A percentile compares a stretch with the other conserved stretches of the same genome.
Conservation (phyloP, 2,888 invertebrate genomes). For the Pachydiplax longipennis region DNA sequence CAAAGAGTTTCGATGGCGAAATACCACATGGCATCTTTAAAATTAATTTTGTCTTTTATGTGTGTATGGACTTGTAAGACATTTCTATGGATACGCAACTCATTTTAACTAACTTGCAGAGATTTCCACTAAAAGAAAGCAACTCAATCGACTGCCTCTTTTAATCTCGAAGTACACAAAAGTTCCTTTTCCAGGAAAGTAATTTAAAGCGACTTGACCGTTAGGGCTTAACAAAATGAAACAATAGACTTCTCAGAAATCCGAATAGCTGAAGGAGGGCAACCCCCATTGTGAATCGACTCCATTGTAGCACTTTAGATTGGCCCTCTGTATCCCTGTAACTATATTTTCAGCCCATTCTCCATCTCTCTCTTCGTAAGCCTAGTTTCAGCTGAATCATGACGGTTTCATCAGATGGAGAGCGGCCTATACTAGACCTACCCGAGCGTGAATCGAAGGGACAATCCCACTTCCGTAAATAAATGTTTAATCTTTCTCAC, state of each 20-base stretch:
- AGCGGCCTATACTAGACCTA: not conserved
- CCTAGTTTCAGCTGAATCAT: conserved; percentile 33
- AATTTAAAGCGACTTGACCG: not conserved
- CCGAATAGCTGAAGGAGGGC: conserved; percentile 25
- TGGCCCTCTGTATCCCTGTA: conserved; percentile 4
- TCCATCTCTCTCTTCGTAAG: not conserved
- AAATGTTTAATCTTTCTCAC: conserved; percentile 14
- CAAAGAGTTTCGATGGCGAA: too few species aligned
- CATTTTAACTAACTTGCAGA: too few species aligned
- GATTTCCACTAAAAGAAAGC: not conserved
- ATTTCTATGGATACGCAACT: too few species aligned
- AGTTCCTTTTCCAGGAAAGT: not conserved
- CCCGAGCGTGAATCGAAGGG: not conserved
- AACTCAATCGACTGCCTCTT: not conserved
- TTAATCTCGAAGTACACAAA: not conserved
- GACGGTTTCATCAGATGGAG: conserved; percentile 28
- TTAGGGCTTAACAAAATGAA: not conserved
- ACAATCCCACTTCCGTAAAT: conserved; percentile 17
- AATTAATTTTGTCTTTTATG: too few species aligned
- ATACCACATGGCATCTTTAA: too few species aligned
- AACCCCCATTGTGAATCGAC: not conserved
- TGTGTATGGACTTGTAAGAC: too few species aligned
- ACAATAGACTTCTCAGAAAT: conserved; percentile 16
- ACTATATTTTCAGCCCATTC: conserved; percentile 8
- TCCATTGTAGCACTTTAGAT: conserved; percentile 20